phyloP scores from a whole-genome alignment of 2,797 vertebrate genomes.

The Xyrichtys novacula region DNA sequence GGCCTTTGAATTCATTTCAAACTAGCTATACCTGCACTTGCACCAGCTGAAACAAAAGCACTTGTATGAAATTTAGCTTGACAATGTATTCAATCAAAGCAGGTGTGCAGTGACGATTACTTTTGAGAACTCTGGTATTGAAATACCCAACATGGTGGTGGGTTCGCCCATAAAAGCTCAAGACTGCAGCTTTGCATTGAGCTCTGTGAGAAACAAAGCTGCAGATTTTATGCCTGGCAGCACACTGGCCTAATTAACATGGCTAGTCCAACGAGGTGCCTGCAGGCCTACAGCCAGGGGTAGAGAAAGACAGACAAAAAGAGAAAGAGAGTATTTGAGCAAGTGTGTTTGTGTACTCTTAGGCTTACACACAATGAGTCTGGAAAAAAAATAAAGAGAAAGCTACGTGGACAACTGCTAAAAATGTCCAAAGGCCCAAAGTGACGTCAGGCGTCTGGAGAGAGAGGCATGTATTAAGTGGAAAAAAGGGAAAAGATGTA shows the following conservation, averaged over 20 bases:
- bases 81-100: not conserved
- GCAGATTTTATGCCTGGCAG: conserved; percentile 49
- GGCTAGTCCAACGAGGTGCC: conserved; percentile 34
- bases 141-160: too few relatives aligned
- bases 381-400: conserved; percentile 30
- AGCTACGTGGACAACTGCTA: conserved; percentile 41
- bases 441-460: not conserved
- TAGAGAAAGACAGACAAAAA: conserved; percentile 5
- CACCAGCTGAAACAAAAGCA: too few relatives aligned
- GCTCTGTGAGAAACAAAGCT: conserved; percentile 39
- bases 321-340: not conserved
- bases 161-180: not conserved
- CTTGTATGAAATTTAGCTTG: too few relatives aligned
- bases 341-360: conserved; percentile 19
- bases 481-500: conserved; percentile 14
- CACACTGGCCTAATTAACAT: conserved; percentile 52
- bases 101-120: not conserved
- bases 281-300: conserved; percentile 32
- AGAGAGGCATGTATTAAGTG: conserved; percentile 3
- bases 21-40: too few relatives aligned
- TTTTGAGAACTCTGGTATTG: not conserved
- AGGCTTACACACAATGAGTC: conserved; percentile 19
- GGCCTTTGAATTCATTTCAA: too few relatives aligned
- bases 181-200: conserved; percentile 32
- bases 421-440: conserved; percentile 32